Base-by-base conservation (phyloP, 2,888 invertebrate species). In the Caradrina kadenii region DNA sequence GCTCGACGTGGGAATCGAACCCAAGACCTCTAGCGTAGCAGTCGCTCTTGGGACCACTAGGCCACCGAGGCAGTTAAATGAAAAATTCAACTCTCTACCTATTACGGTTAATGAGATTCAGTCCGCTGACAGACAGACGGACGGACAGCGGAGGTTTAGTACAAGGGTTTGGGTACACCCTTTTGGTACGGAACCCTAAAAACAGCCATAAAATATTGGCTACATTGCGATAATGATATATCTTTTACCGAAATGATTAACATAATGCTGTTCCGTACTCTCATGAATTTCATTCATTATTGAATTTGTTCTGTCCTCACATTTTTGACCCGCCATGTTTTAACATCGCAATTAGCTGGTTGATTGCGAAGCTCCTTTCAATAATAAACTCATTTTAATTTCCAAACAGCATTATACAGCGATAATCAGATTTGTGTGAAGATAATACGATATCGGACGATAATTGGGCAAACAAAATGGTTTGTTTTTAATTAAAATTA, bases 361-460 rank as follows among this genome's bases (percentile, higher is more conserved):
- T 84, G 76, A 79, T 82, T 82, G 82, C 70, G 52, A 68, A 39
- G 50, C 65, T 66, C 74, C 50, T 69, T 73, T 48, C 64, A 67
- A 80, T 86, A 81, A 86, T 80, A 79, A 85, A 83, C 79, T 72
- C 69, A 76, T 82, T 87, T 87, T 88, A 84, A 88, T 88, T 85
- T 85, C 73, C 78, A 80, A 71, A 68, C 72, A 79, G 65, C 75
- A 84, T 88, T 83, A 88, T 84, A 80, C 80, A 80, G 76, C 79
- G 87, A 85, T 87, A 86, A 87, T 87, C 83, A 80, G 86, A 89
- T 86, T 83, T 85, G 83, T 84, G 79, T 82, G 81, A 86, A 86
- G 86, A 88, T 89, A 89, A 87, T 85, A 72, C 71, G 70, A 81
- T 84, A 82, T 83, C 75, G 70, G 66, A 61, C 66, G 74, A 80